phyloP scores from a whole-genome alignment of 2,888 invertebrate species.

The Chirona hameri region DNA sequence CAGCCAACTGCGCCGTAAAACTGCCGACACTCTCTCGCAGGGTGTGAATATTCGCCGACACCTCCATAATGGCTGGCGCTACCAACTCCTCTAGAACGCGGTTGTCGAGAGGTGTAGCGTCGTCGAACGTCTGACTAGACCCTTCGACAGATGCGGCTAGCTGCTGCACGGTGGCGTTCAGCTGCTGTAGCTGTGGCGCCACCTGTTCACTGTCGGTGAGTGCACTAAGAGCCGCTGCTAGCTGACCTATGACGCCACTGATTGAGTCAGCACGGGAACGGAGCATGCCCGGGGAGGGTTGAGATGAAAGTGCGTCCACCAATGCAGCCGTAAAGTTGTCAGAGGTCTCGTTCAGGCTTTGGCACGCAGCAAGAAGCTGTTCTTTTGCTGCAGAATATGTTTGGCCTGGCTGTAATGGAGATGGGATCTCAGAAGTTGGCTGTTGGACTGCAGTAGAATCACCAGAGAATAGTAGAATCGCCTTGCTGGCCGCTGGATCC shows the following conservation, averaged over 20 bases:
- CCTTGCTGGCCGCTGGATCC: too few relatives aligned
- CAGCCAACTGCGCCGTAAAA: not conserved
- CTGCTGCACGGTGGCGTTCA: not conserved
- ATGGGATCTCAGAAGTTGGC: too few relatives aligned
- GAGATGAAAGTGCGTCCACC: not conserved
- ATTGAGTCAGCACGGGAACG: not conserved
- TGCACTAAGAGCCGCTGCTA: not conserved
- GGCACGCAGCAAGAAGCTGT: not conserved
- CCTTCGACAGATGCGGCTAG: not conserved
- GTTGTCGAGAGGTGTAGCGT: not conserved
- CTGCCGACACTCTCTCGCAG: not conserved
- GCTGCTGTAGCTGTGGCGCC: not conserved
- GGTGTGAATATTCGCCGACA: constrained; percentile 2
- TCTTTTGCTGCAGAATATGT: not conserved
- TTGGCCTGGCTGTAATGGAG: too few relatives aligned
- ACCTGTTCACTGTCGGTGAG: not conserved
- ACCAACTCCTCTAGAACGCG: constrained; percentile 14
- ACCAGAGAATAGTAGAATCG: too few relatives aligned
- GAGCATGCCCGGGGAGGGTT: not conserved
- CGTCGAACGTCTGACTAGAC: constrained; percentile 13
- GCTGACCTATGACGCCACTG: not conserved
- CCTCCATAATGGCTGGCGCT: constrained; percentile 23
- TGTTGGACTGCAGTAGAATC: too few relatives aligned
- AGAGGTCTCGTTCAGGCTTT: not conserved
- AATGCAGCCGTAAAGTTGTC: not conserved